A percentile compares a stretch with the other conserved stretches of the same genome.
Evolutionary conservation across 2,113 vertebrate species (phyloP).

Genomic region (Emydocephalus ijimae): DNA sequence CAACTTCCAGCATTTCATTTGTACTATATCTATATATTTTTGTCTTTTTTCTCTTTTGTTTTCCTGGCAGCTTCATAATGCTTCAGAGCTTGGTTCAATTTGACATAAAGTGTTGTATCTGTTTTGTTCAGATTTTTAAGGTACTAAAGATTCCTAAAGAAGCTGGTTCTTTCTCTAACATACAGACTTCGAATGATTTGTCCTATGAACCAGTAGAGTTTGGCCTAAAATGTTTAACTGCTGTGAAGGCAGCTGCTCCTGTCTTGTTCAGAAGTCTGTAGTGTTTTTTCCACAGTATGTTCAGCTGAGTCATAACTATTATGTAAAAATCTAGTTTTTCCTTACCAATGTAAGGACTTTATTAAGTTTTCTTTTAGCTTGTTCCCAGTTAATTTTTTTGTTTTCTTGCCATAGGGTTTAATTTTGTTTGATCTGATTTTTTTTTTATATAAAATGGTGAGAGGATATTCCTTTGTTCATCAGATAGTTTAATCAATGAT

Average conservation of each 20-base stretch:
- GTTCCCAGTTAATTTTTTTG: neutral
- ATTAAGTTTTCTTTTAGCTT: constrained; percentile 27
- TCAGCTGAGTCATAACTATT: neutral
- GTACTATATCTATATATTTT: neutral
- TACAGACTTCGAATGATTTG: constrained; percentile 43
- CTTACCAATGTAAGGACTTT: neutral
- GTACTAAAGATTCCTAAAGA: constrained; percentile 33
- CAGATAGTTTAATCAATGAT: neutral
- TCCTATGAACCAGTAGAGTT: constrained; percentile 35
- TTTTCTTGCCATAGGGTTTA: neutral
- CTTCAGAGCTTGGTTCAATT: constrained; percentile 40
- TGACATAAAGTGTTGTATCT: constrained; percentile 7
- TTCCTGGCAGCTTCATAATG: constrained; percentile 33
- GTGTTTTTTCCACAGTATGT: constrained; percentile 24
- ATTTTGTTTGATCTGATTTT: neutral
- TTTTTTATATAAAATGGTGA: neutral
- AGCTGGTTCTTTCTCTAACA: constrained; percentile 29
- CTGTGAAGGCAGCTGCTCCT: constrained; percentile 57
- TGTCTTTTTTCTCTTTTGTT: constrained; percentile 10
- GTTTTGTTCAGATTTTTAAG: constrained; percentile 32
- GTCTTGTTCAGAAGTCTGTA: constrained; percentile 43
- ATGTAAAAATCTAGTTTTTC: constrained; percentile 26
- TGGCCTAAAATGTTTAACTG: constrained; percentile 52
- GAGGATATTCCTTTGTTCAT: neutral
- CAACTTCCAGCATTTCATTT: constrained; percentile 50